Percentiles rank a stretch among this genome's conserved stretches.
phyloP scores from a whole-genome alignment of 2,888 invertebrate genomes.

The Alcis repandata region DNA sequence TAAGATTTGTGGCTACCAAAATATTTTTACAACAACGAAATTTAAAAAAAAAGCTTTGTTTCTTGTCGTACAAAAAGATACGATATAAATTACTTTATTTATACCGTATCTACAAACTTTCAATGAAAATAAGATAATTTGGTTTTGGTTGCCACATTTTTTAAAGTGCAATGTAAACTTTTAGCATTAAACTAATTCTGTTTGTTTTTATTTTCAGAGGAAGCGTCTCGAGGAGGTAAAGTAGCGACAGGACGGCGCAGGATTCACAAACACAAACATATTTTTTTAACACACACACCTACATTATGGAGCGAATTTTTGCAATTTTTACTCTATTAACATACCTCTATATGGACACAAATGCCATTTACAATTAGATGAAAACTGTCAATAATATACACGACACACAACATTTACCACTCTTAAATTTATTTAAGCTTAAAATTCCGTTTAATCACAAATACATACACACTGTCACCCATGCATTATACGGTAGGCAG shows the following conservation, averaged over 20 bases:
- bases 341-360: too few relatives aligned
- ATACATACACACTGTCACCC: too few relatives aligned
- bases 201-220: constrained; percentile 89
- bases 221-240: constrained; percentile 93
- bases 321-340: neutral
- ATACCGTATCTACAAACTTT: too few relatives aligned
- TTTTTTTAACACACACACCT: neutral
- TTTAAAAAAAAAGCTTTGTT: too few relatives aligned
- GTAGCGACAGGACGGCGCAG: constrained; percentile 52
- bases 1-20: constrained; percentile 36
- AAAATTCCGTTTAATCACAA: too few relatives aligned
- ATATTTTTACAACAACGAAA: neutral
- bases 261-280: constrained; percentile 10
- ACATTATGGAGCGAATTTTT: neutral
- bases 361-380: too few relatives aligned
- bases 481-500: too few relatives aligned
- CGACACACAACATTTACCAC: too few relatives aligned
- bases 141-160: constrained; percentile 7
- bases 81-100: too few relatives aligned
- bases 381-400: too few relatives aligned
- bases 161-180: neutral
- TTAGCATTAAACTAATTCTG: constrained; percentile 57
- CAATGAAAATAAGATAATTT: neutral
- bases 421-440: too few relatives aligned
- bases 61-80: too few relatives aligned